Evolutionary conservation across 1,140 invertebrate species (phyloP).

Genomic region (Brachionus manjavacas): DNA sequence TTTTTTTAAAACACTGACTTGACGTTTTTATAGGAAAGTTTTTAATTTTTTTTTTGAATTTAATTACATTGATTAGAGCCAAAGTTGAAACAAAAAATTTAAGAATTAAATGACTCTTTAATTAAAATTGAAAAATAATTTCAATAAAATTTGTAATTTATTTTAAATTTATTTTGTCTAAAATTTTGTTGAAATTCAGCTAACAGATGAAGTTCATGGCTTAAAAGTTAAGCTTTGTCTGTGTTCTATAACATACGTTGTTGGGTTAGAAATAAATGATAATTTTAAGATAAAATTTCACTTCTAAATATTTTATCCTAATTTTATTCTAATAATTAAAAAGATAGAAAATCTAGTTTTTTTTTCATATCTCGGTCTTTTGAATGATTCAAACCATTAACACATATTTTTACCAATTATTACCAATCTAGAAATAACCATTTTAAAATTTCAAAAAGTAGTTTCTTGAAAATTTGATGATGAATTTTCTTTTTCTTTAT

Average conservation of each 20-base stretch:
- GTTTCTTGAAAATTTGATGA: not conserved
- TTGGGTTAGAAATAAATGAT: not conserved
- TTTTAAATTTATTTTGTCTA: too few species aligned
- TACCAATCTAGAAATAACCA: not conserved
- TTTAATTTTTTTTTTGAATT: too few species aligned
- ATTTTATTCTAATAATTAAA: not conserved
- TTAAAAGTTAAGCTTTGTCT: not conserved
- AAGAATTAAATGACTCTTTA: too few species aligned
- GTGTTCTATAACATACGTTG: not conserved
- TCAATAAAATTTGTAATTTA: too few species aligned
- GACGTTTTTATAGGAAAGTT: too few species aligned
- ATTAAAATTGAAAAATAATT: too few species aligned
- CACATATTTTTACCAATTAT: not conserved
- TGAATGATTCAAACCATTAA: not conserved
- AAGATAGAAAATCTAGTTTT: not conserved
- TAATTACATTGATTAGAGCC: too few species aligned
- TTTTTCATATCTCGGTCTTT: not conserved
- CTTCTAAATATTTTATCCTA: not conserved
- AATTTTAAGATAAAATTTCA: not conserved
- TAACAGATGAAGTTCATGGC: not conserved
- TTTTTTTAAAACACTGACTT: too few species aligned
- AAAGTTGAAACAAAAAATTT: too few species aligned
- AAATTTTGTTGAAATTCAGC: not conserved
- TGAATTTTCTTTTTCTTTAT: not conserved
- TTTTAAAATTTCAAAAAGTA: not conserved